Evolutionary conservation across 2,888 invertebrate species (phyloP).

Genomic region (Stegophylla sp.): DNA sequence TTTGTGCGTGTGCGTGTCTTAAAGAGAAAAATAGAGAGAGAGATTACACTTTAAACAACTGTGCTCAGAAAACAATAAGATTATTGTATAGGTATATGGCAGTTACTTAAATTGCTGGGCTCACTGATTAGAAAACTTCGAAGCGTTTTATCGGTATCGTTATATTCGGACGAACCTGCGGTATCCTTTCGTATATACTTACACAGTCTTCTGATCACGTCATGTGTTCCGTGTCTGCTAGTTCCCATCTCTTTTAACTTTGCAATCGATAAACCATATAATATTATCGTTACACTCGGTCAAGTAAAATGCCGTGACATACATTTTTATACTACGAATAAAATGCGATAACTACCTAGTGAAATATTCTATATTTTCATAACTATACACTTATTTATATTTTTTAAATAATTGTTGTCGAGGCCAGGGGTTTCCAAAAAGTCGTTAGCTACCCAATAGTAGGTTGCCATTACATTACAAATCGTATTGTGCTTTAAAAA

Average conservation of each 20-base stretch:
- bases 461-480: too few relatives aligned
- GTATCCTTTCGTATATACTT: background rate
- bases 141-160: background rate
- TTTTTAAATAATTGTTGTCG: too few relatives aligned
- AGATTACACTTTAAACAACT: too few relatives aligned
- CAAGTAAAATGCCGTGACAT: background rate
- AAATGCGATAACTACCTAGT: too few relatives aligned
- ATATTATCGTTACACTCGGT: background rate
- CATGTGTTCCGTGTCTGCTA: background rate
- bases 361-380: too few relatives aligned
- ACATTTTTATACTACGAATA: background rate
- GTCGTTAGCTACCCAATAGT: too few relatives aligned
- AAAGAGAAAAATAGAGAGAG: too few relatives aligned
- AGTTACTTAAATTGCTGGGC: background rate
- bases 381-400: too few relatives aligned
- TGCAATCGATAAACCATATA: background rate
- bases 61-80: background rate
- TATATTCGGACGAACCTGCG: background rate
- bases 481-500: too few relatives aligned
- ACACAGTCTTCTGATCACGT: background rate
- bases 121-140: constrained; percentile 8
- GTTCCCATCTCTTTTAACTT: background rate
- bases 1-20: too few relatives aligned
- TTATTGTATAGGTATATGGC: background rate
- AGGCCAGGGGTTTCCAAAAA: too few relatives aligned